Conservation (phyloP, 2,797 vertebrate species). For the Mus minutoides region DNA sequence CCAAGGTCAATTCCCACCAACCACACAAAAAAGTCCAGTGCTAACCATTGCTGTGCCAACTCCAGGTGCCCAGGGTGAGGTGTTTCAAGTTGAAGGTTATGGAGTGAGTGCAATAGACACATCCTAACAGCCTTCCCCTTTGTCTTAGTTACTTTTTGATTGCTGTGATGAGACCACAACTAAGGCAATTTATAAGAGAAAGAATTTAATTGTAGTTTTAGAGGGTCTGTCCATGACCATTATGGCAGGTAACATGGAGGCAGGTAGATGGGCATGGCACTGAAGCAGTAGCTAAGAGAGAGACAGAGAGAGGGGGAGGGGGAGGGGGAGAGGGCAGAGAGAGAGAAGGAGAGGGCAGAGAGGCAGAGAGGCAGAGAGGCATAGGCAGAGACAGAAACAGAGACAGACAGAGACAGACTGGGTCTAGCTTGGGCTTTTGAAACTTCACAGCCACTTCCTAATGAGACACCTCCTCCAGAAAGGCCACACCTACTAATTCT, state of each 20-base stretch:
- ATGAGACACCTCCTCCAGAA: neutral
- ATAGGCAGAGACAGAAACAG: neutral
- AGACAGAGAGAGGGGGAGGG: neutral
- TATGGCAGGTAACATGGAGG: neutral
- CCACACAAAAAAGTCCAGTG: neutral
- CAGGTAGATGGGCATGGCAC: neutral
- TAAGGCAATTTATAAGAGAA: neutral
- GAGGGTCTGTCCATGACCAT: neutral
- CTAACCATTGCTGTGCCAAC: neutral
- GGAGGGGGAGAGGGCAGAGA: neutral
- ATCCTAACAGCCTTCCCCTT: neutral
- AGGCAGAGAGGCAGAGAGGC: no score
- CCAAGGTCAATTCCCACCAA: neutral
- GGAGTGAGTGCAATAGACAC: neutral
- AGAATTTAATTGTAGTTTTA: neutral
- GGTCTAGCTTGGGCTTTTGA: neutral
- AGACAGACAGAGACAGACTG: neutral
- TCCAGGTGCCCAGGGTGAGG: accelerated
- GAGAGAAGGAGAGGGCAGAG: neutral
- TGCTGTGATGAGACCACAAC: neutral
- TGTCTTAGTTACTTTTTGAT: neutral
- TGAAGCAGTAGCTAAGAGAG: neutral
- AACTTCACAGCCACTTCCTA: neutral
- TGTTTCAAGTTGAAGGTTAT: neutral
- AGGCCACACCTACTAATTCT: neutral